Conservation (phyloP, 2,113 vertebrate species). For the Casuarius casuarius region DNA sequence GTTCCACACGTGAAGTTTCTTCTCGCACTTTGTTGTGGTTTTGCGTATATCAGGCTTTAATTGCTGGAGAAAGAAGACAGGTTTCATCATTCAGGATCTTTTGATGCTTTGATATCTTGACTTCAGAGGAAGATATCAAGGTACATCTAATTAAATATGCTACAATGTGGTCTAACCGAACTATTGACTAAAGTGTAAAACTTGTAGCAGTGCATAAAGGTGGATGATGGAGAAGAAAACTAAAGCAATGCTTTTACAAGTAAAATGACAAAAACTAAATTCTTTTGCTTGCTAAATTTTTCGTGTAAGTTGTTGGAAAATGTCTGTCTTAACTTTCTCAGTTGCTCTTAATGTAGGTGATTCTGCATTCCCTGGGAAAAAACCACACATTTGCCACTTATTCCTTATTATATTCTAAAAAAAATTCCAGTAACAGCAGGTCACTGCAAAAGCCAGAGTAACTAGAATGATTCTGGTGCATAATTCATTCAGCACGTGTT, state of each 20-base stretch:
- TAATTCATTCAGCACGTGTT: not conserved
- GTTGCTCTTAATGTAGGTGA: not conserved
- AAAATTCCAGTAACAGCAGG: not conserved
- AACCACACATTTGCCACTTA: not conserved
- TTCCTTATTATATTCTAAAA: not conserved
- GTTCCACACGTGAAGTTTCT: not conserved
- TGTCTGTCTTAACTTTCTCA: not conserved
- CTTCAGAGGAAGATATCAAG: not conserved
- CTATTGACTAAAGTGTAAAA: not conserved
- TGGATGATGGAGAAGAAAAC: not conserved
- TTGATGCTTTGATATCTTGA: not conserved
- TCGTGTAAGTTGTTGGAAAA: not conserved
- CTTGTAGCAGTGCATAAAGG: not conserved
- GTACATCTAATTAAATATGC: conserved; percentile 2
- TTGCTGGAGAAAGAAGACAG: not conserved
- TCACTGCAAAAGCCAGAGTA: not conserved
- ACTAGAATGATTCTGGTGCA: not conserved
- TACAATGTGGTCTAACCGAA: not conserved
- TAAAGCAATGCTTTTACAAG: not conserved
- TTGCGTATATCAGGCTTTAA: not conserved
- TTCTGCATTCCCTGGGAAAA: not conserved
- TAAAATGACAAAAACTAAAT: not conserved
- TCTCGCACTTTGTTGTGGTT: not conserved
- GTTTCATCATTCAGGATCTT: not conserved
- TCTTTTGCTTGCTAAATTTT: not conserved